Percentiles rank a stretch among this genome's conserved stretches.
Conservation (phyloP, 1,140 invertebrate species). For the Zaprionus ornatus region DNA sequence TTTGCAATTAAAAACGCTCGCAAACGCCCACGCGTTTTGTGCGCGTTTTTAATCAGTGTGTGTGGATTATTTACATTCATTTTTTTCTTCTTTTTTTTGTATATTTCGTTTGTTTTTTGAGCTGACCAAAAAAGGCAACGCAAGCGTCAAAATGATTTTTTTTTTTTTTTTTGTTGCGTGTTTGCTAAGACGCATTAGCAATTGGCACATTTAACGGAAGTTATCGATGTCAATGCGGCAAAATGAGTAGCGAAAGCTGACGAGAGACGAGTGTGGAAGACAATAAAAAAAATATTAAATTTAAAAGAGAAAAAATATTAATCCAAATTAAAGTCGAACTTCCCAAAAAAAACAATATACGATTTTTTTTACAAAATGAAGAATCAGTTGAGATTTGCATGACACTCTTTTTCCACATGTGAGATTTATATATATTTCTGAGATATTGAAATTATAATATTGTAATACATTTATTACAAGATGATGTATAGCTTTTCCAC, state of each 20-base stretch:
- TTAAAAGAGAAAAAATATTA: neutral
- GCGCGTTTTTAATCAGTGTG: constrained; percentile 15
- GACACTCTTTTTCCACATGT: no score
- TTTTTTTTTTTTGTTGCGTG: constrained; percentile 24
- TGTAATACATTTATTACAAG: no score
- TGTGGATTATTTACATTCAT: neutral
- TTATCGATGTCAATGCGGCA: constrained; percentile 73
- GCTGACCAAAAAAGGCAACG: constrained; percentile 67
- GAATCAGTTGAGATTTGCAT: no score
- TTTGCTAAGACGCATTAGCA: constrained; percentile 66
- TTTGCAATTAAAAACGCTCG: constrained; percentile 71
- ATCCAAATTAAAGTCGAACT: neutral
- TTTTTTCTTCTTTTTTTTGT: neutral
- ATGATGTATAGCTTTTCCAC: no score
- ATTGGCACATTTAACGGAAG: constrained; percentile 80
- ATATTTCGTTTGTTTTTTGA: constrained; percentile 34
- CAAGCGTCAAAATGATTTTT: constrained; percentile 28
- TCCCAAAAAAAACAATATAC: neutral
- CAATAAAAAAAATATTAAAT: neutral
- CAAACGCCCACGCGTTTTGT: constrained; percentile 51
- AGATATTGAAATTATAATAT: no score
- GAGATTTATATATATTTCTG: no score
- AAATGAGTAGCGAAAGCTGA: constrained; percentile 71
- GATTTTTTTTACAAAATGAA: no score
- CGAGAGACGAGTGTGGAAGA: constrained; percentile 6